Conservation (phyloP, 2,888 invertebrate genomes). For the Chrysolina americana region DNA sequence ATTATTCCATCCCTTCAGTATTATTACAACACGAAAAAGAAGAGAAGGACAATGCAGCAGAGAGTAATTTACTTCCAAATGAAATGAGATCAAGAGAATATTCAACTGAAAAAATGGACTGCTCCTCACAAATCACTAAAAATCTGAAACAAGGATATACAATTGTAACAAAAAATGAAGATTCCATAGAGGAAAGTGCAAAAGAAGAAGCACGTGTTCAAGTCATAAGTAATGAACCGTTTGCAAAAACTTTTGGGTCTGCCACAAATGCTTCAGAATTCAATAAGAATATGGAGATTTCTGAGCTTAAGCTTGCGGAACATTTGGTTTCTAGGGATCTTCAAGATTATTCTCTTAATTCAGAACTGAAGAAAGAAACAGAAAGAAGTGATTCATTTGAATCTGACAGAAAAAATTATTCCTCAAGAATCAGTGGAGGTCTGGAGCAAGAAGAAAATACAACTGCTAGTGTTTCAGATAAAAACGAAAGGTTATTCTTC, state of each 20-base stretch:
- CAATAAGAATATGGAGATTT: neutral
- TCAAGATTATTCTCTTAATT: neutral
- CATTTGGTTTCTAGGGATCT: neutral
- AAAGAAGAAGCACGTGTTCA: neutral
- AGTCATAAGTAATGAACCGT: neutral
- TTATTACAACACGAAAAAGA: neutral
- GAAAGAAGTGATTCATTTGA: neutral
- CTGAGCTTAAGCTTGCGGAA: too few species aligned
- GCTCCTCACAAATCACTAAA: neutral
- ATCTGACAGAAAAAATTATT: neutral
- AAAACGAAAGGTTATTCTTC: neutral
- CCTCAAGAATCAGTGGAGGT: neutral
- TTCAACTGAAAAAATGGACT: neutral
- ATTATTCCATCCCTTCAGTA: too few species aligned
- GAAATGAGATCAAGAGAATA: too few species aligned
- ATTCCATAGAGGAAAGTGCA: neutral
- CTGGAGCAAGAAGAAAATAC: neutral
- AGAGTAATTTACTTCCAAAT: neutral
- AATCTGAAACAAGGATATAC: neutral
- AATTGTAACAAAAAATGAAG: neutral
- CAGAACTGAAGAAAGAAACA: neutral
- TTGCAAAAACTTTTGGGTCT: neutral
- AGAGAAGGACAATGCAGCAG: neutral
- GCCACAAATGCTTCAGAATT: neutral
- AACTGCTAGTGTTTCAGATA: neutral